Base-by-base conservation (phyloP, 2,797 vertebrate genomes). In the Oryzias dopingdopingensis region DNA sequence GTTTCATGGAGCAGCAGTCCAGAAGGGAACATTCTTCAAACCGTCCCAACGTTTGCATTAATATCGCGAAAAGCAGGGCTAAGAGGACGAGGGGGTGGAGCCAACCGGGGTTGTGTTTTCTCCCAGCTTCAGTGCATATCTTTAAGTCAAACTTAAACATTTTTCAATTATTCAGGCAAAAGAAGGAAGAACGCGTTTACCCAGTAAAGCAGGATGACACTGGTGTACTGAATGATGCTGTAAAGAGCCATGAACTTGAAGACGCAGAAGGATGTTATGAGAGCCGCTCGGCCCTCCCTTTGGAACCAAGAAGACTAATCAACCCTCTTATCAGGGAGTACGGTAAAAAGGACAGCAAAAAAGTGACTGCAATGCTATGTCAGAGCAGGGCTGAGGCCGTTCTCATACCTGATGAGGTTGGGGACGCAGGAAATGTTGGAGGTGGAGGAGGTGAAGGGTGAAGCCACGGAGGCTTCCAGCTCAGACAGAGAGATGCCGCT, bases 201-300 rank as follows among this genome's bases (percentile, higher is more conserved):
- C 14, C 94, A 98, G 90, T 98, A 98, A 2, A 99, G 93, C 42
- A 98, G 91, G 42, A 92, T 95, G 78, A 99, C 96, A 56, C 92
- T 95, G 88, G 96, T 89, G 87, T 97, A 99, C 84, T 98, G 96
- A 90, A 99, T 99, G 79, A 98, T 95, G 90, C 96, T 98, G 92
- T 98, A 99, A 16, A 99, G 84, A 61, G 96, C 97, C 97, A 99
- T 98, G 88, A 97, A 99, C 84, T 99, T 99, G 85, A 99, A 99
- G 6, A 99, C 96, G 62, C 96, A 99, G 90, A 99, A 99, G 4
- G 97, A 98, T 4, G 97, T 99, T 44, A 98, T 93, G 78, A 99
- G 91, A 73, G 97, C 97, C 7, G 96, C 97, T 60, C 97, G 93
- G 32, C 97, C 97, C 87, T 99, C 96, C 91, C 97, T 99, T 89